Base-by-base conservation (phyloP, 2,888 invertebrate genomes). In the Diarsia rubi region DNA sequence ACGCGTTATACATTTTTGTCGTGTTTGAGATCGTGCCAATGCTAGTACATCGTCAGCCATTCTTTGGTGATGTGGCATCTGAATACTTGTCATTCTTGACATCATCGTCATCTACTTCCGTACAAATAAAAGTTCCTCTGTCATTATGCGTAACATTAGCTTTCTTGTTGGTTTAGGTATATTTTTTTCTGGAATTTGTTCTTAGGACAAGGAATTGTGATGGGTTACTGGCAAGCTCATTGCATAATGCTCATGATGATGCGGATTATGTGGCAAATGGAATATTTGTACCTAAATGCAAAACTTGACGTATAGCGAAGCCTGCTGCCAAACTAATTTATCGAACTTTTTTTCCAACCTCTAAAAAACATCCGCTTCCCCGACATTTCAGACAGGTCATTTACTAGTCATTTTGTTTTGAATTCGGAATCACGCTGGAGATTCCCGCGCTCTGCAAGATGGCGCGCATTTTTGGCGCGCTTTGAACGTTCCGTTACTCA, bases 11-110 rank as follows among this genome's bases (percentile, higher is more conserved):
- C 69, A 65, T 77, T 44, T 12, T 69, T 75, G 64, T 76, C 69
- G 31, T 81, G 42, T 62, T 85, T 86, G 87, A 78, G n/a, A 57
- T 59, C 45, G 71, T 84, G 86, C 86, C 86, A 86, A 87, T 65
- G 75, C 73, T 19, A 60, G 14, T 57, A 57, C 57, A 68, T 70
- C 57, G 31, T 63, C 78, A 72, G 68, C 62, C 75, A 72, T 78
- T 75, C 63, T 47, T 69, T 65, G 47, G 45, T 27, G 75, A 74
- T 81, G 73, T 71, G 73, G 42, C 64, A 65, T 54, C 49, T 16
- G 52, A 74, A 70, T 79, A 52, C 69, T 70, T 24, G 44, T 42
- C 54, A 71, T 67, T 63, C 47, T 78, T 63, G 8, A 9, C 14
- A 49, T 47, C 54, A 31, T 31, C 37, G 62, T 67, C 67, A 69